Evolutionary conservation across 1,140 invertebrate species (phyloP).

Genomic region (Drosophila rufa): DNA sequence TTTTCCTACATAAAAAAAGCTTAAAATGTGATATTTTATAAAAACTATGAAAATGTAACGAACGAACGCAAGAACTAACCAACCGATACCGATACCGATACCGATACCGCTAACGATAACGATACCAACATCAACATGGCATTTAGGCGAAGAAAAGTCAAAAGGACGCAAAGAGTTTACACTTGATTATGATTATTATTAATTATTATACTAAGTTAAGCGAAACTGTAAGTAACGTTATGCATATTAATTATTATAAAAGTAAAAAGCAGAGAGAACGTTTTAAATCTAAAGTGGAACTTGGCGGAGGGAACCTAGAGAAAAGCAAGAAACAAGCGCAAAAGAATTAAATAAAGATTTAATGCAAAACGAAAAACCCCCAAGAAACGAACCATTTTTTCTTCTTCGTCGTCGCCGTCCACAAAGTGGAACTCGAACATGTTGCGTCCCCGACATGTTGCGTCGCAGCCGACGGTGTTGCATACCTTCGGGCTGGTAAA

Average conservation of each 20-base stretch:
- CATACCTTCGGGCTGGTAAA: constrained; percentile 27
- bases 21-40: constrained; percentile 85
- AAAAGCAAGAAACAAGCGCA: constrained; percentile 33
- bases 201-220: constrained; percentile 75
- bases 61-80: constrained; percentile 50
- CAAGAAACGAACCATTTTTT: constrained; percentile 33
- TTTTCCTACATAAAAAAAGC: constrained; percentile 69
- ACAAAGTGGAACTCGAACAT: constrained; percentile 50
- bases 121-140: constrained; percentile 38
- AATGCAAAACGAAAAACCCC: constrained; percentile 68
- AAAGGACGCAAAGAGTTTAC: constrained; percentile 34
- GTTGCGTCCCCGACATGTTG: constrained; percentile 27
- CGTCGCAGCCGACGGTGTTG: constrained; percentile 1
- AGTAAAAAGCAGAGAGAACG: constrained; percentile 15
- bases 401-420: constrained; percentile 19
- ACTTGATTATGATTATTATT: constrained; percentile 72
- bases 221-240: constrained; percentile 79
- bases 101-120: constrained; percentile 3
- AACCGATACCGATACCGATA: constrained; percentile 15
- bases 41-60: constrained; percentile 49
- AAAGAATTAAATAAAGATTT: constrained; percentile 78
- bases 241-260: constrained; percentile 69
- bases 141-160: constrained; percentile 21
- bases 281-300: constrained; percentile 62
- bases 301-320: constrained; percentile 21